Conservation (phyloP, 1,140 invertebrate species). For the Chymomyza costata region DNA sequence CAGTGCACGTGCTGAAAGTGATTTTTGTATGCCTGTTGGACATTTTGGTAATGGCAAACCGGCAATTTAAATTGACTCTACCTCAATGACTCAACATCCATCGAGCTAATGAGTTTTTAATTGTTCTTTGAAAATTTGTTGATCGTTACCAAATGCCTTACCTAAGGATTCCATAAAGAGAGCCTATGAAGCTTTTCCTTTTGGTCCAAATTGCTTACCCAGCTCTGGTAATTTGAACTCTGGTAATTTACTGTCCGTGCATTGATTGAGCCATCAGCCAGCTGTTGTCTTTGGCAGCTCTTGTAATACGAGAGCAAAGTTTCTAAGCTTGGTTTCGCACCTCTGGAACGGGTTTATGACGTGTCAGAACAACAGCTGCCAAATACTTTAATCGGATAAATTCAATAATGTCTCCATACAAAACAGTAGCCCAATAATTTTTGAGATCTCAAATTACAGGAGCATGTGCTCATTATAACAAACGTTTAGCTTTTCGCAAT, state of each 20-base stretch:
- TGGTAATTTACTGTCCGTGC: too few relatives aligned
- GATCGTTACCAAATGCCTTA: constrained; percentile 13
- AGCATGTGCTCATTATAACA: too few relatives aligned
- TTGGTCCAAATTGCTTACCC: too few relatives aligned
- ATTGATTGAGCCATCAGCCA: constrained; percentile 57
- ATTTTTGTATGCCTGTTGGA: constrained; percentile 44
- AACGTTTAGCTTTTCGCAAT: too few relatives aligned
- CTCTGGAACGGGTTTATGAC: neutral
- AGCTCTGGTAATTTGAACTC: constrained; percentile 42
- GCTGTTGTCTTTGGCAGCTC: constrained; percentile 21
- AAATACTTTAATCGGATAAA: too few relatives aligned
- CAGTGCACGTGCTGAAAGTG: constrained; percentile 61
- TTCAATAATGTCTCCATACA: constrained; percentile 1
- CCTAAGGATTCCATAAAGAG: constrained; percentile 1
- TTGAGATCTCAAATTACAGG: constrained; percentile 35
- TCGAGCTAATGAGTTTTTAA: constrained; percentile 66
- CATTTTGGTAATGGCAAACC: constrained; percentile 61
- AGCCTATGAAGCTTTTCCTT: constrained; percentile 16
- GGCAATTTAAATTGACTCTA: constrained; percentile 53
- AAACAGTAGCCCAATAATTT: constrained; percentile 38
- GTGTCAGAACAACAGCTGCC: constrained; percentile 20
- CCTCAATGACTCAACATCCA: neutral
- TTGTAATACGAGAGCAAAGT: constrained; percentile 47
- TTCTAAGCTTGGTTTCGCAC: constrained; percentile 52
- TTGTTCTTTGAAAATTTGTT: constrained; percentile 41